Base-by-base conservation (phyloP, 2,888 invertebrate species). In the Rhodophaea formosa region DNA sequence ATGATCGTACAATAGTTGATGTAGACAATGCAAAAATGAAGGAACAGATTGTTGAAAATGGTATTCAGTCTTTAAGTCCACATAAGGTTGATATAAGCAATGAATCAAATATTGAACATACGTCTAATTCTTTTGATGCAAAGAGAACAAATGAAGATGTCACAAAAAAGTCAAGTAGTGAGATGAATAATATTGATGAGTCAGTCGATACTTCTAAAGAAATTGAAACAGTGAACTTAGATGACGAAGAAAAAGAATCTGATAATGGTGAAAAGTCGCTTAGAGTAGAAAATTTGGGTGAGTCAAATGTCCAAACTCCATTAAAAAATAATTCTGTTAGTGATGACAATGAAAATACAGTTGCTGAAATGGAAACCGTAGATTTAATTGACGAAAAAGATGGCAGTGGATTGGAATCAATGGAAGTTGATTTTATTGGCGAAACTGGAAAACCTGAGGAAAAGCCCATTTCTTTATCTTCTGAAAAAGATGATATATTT, bases 191-290 rank as follows among this genome's bases (percentile, higher is more conserved):
- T 12, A 39, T n/a, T 35, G 10, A 35, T 23, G 10, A 14, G 14
- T 8, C 30, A 15, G 6, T 17, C 35, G 6, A 44, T 2, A 1
- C 12, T 30, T 53, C 0, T 15, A 53, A 57, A 49, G 49, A 8
- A 23, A 23, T 47, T 43, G 60, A 68, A 43, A 56, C 63, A 0
- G 67, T 60, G 43, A 46, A 59, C 15, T 58, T 61, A 47, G 56
- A 62, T 46, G 59, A 63, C 60, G 63, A 68, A 45, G 64, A 59
- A 56, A 55, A 30, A 16, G 54, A 54, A 3, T 15, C 15, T 49
- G 55, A 35, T 15, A 51, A 57, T 44, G 23, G 53, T 23, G 54
- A 59, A 45, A 57, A n/a, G 12, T 14, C 29, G 57, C 35, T 46
- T 29, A 44, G 43, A 17, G 49, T 46, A 29, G 17, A 35, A 15